Evolutionary conservation across 2,113 vertebrate genomes (phyloP), one percentile per base, ranked within the genome.

Genomic region (Halcyon senegalensis): DNA sequence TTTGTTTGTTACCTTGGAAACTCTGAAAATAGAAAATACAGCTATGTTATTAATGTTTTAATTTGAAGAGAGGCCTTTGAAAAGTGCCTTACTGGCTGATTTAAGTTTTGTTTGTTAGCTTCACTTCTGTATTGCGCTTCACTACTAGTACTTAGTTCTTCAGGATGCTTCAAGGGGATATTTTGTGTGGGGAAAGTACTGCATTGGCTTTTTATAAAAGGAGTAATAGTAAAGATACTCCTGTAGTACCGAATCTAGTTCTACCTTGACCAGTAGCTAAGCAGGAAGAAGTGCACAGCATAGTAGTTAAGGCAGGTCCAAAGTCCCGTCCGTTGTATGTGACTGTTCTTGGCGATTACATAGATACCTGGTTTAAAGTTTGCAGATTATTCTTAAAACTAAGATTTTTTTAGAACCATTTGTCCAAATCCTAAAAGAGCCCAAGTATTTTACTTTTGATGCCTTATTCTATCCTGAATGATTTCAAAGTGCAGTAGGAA

Each of bases 1-100:
- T 91, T 55, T 59, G 69, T 91, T 95, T 95, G 95, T 94, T 96
- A 82, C 89, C 86, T 85, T 94, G 96, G 92, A 94, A 94, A 95
- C 95, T n/a, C 39, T 79, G 78, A 79, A 94, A 90, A 91, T 89
- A 79, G 74, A 82, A 94, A 82, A 78, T 73, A 77, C 50, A 82
- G 62, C 70, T 13, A 17, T 75, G 53, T 84, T 93, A 90, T 89
- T 93, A 94, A 68, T 83, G 70, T 91, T 93, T 78, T 92, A 11
- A 46, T 84, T 92, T 64, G 58, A 69, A 80, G 53, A 20, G 33
- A 67, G 58, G 69, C 35, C 64, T 89, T 79, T 92, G 30, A 67
- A 55, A 80, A 68, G 74, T 79, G 56, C 24, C 9, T 87, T 84
- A 60, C 16, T 83, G 81, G 46, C 15, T 78, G 67, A 39, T 8